Conservation (phyloP, 2,113 vertebrate species). For the Lanius ludovicianus region DNA sequence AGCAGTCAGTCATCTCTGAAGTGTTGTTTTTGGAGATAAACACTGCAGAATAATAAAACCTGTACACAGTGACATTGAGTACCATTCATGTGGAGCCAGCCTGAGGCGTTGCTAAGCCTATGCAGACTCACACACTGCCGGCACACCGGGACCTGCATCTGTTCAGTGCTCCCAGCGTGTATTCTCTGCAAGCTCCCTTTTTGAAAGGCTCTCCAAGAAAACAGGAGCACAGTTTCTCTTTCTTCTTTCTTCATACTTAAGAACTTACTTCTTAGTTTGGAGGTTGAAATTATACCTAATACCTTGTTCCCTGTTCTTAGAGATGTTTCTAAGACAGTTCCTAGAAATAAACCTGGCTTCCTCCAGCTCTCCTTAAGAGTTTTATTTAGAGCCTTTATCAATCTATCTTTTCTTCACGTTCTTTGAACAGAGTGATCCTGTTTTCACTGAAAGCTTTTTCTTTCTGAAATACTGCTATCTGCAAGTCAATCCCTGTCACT, state of each 20-base stretch:
- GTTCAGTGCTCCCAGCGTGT: not conserved
- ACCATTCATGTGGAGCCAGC: not conserved
- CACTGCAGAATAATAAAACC: not conserved
- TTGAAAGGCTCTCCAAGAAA: not conserved
- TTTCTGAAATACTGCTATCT: not conserved
- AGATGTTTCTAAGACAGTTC: not conserved
- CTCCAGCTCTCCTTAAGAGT: not conserved
- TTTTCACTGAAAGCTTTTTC: not conserved
- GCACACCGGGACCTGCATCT: not conserved
- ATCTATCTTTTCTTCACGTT: not conserved
- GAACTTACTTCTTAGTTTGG: not conserved
- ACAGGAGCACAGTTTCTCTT: not conserved
- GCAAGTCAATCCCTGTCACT: not conserved
- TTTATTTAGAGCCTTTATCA: not conserved
- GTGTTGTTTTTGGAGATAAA: not conserved
- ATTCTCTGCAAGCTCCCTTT: not conserved
- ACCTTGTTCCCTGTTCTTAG: not conserved
- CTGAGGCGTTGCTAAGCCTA: not conserved
- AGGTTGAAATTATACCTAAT: not conserved
- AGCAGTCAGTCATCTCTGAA: not conserved
- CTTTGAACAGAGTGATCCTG: not conserved
- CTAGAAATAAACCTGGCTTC: not conserved
- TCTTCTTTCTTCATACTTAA: not conserved
- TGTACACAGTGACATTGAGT: not conserved
- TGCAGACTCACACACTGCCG: not conserved